Evolutionary conservation across 2,113 vertebrate genomes (phyloP), one percentile per base, ranked within the genome.

Genomic region (Trogon surrucura): DNA sequence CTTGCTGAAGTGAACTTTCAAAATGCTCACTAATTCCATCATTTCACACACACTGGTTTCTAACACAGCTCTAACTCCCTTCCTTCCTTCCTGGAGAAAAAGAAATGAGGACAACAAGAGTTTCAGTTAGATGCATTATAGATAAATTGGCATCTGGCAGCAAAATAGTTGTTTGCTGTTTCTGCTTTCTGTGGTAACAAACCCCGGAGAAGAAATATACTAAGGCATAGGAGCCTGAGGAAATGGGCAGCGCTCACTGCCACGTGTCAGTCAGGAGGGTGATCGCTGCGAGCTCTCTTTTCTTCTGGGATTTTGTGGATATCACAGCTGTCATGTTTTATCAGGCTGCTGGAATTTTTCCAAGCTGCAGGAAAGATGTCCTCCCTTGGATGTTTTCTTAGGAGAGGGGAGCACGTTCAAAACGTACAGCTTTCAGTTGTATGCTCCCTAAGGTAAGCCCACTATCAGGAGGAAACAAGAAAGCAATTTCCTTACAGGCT

Each of bases 281-380:
- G 16, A 89, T 44, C 77, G 45, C 53, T 48, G 56, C 1, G 8
- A 93, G 78, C 65, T 16, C 1, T 16, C 77, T 48, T 12, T 32
- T 77, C 80, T 88, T 83, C 75, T 15, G 74, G 87, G 80, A 75
- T 36, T 36, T 26, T 65, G 9, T 41, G 32, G 8, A 2, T 21
- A 47, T 87, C 65, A 16, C 72, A 84, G 77, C 78, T 16, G 0
- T 62, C 51, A 1, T 11, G n/a, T 72, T 45, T 29, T 89, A 57
- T 47, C 74, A 41, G 67, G 58, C 91, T 91, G 65, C 74, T 91
- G 95, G 80, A 87, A 30, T 41, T 60, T 53, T 73, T 95, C 91
- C 83, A 71, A 29, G 69, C 77, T 85, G 41, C 87, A 91, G 73
- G 67, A 36, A 89, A 75, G 77, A 75, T 61, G 77, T 83, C 77